phyloP scores from a whole-genome alignment of 2,888 invertebrate genomes.

The Papilio protenor region DNA sequence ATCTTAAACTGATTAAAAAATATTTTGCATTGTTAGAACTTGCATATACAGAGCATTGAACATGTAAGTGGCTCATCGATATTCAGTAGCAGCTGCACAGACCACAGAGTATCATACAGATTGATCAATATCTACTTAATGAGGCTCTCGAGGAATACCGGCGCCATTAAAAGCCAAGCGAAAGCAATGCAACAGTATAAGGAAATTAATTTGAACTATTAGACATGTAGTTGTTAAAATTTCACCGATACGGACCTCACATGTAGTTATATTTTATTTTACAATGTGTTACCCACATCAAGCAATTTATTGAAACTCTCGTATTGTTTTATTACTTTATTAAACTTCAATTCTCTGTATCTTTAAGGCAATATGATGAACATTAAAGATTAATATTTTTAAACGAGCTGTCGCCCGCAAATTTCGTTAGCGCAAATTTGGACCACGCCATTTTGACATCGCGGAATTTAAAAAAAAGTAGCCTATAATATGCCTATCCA shows the following conservation, averaged over 20 bases:
- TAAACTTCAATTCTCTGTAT: constrained; percentile 24
- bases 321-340: constrained; percentile 37
- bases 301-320: constrained; percentile 22
- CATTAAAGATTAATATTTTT: not conserved
- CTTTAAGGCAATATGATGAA: not conserved
- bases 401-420: too few relatives aligned
- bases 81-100: constrained; percentile 33
- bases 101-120: constrained; percentile 30
- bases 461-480: too few relatives aligned
- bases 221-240: constrained; percentile 55
- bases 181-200: constrained; percentile 60
- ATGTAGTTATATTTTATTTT: constrained; percentile 38
- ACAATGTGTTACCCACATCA: constrained; percentile 40
- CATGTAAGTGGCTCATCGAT: constrained; percentile 23
- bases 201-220: constrained; percentile 72
- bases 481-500: too few relatives aligned
- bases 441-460: too few relatives aligned
- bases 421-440: too few relatives aligned
- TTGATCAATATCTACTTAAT: constrained; percentile 74
- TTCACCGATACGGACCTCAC: constrained; percentile 57
- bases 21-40: not conserved
- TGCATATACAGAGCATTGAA: not conserved
- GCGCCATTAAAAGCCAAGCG: constrained; percentile 71
- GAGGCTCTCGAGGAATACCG: constrained; percentile 62
- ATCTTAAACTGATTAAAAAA: not conserved